Conservation (phyloP, 2,888 invertebrate genomes). For the Beris morrisii region DNA sequence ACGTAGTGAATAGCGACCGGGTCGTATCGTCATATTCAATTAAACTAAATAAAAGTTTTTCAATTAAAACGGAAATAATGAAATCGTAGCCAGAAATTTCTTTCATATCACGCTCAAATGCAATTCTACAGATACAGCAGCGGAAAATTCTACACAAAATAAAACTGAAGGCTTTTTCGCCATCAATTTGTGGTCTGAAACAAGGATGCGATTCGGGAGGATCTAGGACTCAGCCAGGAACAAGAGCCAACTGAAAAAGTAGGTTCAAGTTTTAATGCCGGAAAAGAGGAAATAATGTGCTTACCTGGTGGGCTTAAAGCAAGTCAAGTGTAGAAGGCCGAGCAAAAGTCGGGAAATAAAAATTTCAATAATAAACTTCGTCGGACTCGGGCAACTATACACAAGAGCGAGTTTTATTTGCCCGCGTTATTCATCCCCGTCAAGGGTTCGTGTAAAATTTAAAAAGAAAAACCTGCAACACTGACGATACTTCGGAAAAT, state of each 20-base stretch:
- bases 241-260: not conserved
- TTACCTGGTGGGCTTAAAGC: too few relatives aligned
- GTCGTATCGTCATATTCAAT: not conserved
- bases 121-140: too few relatives aligned
- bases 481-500: not conserved
- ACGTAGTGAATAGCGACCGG: not conserved
- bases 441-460: not conserved
- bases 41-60: slow-evolving; percentile 13
- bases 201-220: not conserved
- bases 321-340: too few relatives aligned
- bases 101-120: not conserved
- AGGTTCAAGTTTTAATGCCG: too few relatives aligned
- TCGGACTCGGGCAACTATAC: not conserved
- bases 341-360: not conserved
- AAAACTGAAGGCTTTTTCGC: too few relatives aligned
- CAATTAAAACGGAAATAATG: slow-evolving; percentile 4
- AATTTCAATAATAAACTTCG: slow-evolving; percentile 18
- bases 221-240: not conserved
- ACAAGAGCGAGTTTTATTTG: slow-evolving; percentile 7
- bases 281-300: too few relatives aligned
- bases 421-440: not conserved
- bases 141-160: too few relatives aligned
- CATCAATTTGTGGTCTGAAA: not conserved
- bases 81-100: slow-evolving; percentile 3
- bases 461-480: slow-evolving; percentile 10